Conservation (phyloP, 2,113 vertebrate species). For the Cranoglanis bouderius region DNA sequence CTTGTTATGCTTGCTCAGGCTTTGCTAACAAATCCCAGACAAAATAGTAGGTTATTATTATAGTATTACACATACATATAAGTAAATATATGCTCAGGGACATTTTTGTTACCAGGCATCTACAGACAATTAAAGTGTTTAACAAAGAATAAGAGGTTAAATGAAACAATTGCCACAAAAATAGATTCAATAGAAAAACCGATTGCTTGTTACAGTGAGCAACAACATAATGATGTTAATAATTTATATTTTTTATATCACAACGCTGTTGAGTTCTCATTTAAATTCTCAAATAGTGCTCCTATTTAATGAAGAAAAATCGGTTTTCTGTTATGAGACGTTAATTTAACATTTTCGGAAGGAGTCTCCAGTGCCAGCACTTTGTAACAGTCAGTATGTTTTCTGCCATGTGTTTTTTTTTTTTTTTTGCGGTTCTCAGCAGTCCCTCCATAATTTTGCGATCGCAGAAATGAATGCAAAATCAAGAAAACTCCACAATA, state of each 20-base stretch:
- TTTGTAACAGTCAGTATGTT: neutral
- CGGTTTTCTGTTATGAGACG: neutral
- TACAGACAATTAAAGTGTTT: neutral
- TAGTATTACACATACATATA: neutral
- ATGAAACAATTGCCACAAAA: neutral
- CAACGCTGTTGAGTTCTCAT: neutral
- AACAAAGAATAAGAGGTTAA: neutral
- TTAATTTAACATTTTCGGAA: neutral
- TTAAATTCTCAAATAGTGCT: too few relatives aligned
- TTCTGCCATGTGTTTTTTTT: neutral
- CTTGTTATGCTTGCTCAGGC: neutral
- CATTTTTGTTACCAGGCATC: neutral
- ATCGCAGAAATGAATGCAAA: too few relatives aligned
- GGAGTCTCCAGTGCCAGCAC: neutral
- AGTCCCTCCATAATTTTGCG: too few relatives aligned
- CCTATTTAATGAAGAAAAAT: too few relatives aligned
- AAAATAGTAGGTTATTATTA: neutral
- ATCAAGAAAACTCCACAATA: too few relatives aligned
- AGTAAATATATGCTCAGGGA: neutral
- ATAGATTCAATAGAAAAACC: too few relatives aligned
- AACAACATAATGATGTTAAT: too few relatives aligned
- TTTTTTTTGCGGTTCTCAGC: neutral
- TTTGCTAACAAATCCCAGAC: neutral
- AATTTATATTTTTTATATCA: neutral
- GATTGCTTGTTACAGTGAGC: too few relatives aligned